Evolutionary conservation across 2,113 vertebrate genomes (phyloP).

Genomic region (Rhombomys opimus): DNA sequence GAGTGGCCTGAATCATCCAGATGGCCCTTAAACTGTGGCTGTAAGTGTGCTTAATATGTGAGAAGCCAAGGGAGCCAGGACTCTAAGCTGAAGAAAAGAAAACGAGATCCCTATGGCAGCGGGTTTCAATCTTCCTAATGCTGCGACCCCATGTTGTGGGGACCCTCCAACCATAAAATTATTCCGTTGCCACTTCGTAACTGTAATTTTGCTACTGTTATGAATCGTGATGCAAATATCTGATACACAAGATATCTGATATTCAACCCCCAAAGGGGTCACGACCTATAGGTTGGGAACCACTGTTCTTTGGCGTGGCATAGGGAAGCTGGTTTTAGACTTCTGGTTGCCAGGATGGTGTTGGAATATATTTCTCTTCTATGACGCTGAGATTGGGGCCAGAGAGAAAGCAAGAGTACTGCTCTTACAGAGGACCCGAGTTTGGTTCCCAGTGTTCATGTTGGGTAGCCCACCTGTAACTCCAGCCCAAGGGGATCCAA

Average conservation of each 20-base stretch:
- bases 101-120: neutral
- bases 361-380: neutral
- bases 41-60: neutral
- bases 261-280: neutral
- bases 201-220: neutral
- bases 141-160: neutral
- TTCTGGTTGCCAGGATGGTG: neutral
- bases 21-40: neutral
- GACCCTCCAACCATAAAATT: neutral
- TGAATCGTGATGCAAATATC: neutral
- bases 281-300: neutral
- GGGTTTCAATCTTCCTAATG: neutral
- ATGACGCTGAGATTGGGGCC: neutral
- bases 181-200: neutral
- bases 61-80: neutral
- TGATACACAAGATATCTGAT: neutral
- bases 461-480: neutral
- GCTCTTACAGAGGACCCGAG: neutral
- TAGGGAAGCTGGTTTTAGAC: neutral
- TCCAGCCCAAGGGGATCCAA: neutral
- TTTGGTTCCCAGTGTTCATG: neutral
- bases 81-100: neutral
- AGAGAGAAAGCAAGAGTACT: neutral
- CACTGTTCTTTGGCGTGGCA: fast-evolving
- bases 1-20: neutral